phyloP scores from a whole-genome alignment of 2,888 invertebrate species.

The Callyntrura guangdongensis region DNA sequence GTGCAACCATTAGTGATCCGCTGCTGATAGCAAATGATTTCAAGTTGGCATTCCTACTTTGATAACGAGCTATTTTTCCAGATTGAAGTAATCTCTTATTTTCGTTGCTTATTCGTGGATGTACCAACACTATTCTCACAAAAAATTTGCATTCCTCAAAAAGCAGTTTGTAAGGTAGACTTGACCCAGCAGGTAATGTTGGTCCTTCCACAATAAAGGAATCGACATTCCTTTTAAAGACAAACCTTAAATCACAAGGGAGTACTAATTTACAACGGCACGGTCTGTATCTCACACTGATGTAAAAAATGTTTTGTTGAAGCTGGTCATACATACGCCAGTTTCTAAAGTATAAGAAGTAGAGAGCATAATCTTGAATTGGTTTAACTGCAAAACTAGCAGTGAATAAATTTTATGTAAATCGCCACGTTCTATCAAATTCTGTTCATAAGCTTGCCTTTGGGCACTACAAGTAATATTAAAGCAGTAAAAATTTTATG shows the following conservation, averaged over 20 bases:
- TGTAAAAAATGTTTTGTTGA: too few species aligned
- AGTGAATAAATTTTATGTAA: too few species aligned
- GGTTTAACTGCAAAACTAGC: too few species aligned
- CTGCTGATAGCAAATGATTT: neutral
- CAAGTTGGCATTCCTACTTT: neutral
- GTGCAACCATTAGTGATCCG: neutral
- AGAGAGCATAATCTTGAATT: too few species aligned
- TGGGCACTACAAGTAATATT: too few species aligned
- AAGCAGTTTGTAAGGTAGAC: slow-evolving; percentile 6
- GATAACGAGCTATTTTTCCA: slow-evolving; percentile 10
- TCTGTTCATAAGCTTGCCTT: too few species aligned
- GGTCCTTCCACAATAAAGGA: slow-evolving; percentile 34
- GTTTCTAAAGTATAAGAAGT: too few species aligned
- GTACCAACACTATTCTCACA: neutral
- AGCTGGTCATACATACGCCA: too few species aligned
- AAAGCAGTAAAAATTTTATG: too few species aligned
- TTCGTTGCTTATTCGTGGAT: neutral
- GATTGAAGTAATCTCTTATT: neutral
- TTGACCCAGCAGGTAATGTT: neutral
- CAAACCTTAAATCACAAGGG: neutral
- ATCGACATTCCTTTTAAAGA: neutral
- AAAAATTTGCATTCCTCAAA: slow-evolving; percentile 43
- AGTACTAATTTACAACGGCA: too few species aligned
- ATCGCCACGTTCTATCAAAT: too few species aligned
- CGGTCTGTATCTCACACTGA: too few species aligned